phyloP scores from a whole-genome alignment of 2,888 invertebrate genomes.

The Chrysotoxum bicinctum region DNA sequence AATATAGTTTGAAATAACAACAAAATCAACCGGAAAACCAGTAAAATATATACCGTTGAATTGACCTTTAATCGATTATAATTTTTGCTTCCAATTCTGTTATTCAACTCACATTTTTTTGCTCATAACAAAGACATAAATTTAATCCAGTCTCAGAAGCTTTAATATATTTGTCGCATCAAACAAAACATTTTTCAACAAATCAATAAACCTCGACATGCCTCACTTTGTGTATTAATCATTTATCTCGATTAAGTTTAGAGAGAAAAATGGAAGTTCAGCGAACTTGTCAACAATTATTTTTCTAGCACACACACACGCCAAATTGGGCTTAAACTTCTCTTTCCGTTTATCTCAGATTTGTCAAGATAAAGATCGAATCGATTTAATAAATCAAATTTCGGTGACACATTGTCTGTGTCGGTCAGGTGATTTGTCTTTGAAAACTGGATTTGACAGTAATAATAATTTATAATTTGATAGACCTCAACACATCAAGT shows the following conservation, averaged over 20 bases:
- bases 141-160: neutral
- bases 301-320: conserved; percentile 19
- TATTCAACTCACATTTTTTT: neutral
- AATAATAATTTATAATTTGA: neutral
- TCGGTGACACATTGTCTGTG: neutral
- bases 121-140: neutral
- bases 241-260: neutral
- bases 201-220: neutral
- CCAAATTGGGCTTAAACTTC: conserved; percentile 31
- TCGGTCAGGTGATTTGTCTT: neutral
- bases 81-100: neutral
- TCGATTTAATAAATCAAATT: conserved; percentile 5
- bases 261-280: conserved; percentile 26
- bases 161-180: neutral
- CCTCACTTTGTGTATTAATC: neutral
- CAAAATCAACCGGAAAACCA: neutral
- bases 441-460: conserved; percentile 28
- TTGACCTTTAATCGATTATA: neutral
- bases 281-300: conserved; percentile 35
- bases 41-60: neutral
- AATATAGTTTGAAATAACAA: neutral
- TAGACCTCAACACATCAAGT: neutral
- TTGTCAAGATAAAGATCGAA: conserved; percentile 1
- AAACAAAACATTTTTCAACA: neutral
- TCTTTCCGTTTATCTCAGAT: conserved; percentile 7